Conservation (phyloP, 2,113 vertebrate genomes). For the Cyanoderma ruficeps region DNA sequence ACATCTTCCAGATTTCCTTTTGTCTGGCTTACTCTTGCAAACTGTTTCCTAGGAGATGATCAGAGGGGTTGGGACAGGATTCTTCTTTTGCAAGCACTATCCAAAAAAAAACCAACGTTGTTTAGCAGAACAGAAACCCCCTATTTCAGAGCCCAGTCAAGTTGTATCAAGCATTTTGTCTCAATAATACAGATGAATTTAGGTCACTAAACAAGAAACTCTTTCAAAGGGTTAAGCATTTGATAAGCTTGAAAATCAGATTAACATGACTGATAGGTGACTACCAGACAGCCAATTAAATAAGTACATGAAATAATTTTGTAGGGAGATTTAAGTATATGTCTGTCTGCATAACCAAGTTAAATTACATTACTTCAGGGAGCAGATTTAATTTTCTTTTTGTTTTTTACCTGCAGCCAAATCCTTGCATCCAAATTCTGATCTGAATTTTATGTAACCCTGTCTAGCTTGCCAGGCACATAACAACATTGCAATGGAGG, state of each 20-base stretch:
- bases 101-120: background rate
- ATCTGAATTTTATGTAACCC: background rate
- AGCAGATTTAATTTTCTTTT: background rate
- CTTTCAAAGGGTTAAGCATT: constrained; percentile 26
- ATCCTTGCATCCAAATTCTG: background rate
- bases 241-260: background rate
- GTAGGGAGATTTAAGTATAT: background rate
- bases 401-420: background rate
- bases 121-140: background rate
- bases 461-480: accelerated
- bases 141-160: background rate
- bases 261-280: constrained; percentile 9
- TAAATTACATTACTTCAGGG: background rate
- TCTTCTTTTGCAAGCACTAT: background rate
- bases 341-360: background rate
- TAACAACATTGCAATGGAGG: background rate
- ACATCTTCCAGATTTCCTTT: background rate
- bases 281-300: constrained; percentile 36
- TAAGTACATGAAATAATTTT: background rate
- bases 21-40: background rate
- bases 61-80: background rate
- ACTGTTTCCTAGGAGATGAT: constrained; percentile 42
- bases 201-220: background rate
- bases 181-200: background rate
- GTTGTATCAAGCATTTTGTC: background rate